A percentile compares a stretch with the other conserved stretches of the same genome.
Evolutionary conservation across 1,140 invertebrate genomes (phyloP).

Genomic region (Heliothis subflexa): DNA sequence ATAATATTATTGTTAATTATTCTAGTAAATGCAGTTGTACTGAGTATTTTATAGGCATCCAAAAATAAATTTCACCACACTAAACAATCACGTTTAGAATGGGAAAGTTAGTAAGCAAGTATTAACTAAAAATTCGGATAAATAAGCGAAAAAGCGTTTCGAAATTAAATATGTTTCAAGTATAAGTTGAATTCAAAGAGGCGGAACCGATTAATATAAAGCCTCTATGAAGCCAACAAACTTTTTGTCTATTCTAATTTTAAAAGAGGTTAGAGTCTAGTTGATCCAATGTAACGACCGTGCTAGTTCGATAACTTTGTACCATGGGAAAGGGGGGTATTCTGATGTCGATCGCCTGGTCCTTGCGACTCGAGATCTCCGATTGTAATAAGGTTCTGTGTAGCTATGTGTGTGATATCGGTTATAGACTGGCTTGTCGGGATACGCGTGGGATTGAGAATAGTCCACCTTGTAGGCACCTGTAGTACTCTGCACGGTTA

Average conservation of each 20-base stretch:
- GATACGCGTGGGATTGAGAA: slow-evolving; percentile 80
- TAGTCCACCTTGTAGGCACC: slow-evolving; percentile 85
- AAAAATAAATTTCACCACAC: slow-evolving; percentile 59
- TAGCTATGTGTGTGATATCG: slow-evolving; percentile 80
- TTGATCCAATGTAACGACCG: slow-evolving; percentile 87
- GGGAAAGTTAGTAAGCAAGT: slow-evolving; percentile 57
- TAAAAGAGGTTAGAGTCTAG: slow-evolving; percentile 66
- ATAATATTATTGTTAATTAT: slow-evolving; percentile 44
- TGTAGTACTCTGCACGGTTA: slow-evolving; percentile 77
- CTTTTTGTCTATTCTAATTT: slow-evolving; percentile 62
- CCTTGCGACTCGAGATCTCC: slow-evolving; percentile 84
- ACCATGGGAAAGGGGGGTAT: slow-evolving; percentile 90
- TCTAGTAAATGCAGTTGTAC: slow-evolving; percentile 63
- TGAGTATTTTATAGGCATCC: slow-evolving; percentile 60
- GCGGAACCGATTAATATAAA: slow-evolving; percentile 61
- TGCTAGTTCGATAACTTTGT: slow-evolving; percentile 89
- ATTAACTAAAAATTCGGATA: slow-evolving; percentile 61
- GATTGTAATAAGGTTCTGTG: slow-evolving; percentile 77
- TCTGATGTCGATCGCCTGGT: slow-evolving; percentile 76
- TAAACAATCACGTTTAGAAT: slow-evolving; percentile 64
- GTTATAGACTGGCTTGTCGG: slow-evolving; percentile 78
- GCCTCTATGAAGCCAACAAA: slow-evolving; percentile 82
- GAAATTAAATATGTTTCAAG: slow-evolving; percentile 63
- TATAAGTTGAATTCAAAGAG: slow-evolving; percentile 81
- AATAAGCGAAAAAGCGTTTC: slow-evolving; percentile 66